Conservation (phyloP, 2,797 vertebrate species). For the Ambastaia sidthimunki region DNA sequence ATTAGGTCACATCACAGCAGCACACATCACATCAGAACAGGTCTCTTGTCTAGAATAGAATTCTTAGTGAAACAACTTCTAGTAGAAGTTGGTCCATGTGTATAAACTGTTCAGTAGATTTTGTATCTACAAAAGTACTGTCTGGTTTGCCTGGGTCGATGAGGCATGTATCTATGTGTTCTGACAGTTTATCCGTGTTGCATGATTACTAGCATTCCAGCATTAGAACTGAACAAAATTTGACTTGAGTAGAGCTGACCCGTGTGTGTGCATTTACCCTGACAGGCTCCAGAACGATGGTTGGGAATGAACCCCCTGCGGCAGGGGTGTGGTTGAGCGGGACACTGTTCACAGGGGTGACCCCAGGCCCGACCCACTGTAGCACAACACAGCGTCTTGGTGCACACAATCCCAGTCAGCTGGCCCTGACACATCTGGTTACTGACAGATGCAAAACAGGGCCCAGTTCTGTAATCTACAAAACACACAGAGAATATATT, state of each 20-base stretch:
- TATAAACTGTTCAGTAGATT: not conserved
- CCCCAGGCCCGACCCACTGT: constrained; percentile 98
- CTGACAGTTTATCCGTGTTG: constrained; percentile 78
- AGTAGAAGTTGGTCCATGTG: too few relatives aligned
- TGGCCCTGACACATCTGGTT: constrained; percentile 99
- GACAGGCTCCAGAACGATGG: constrained; percentile 95
- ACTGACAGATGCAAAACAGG: constrained; percentile 93
- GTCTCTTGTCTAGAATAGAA: too few relatives aligned
- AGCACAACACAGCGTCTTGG: constrained; percentile 96
- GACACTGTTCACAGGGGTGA: constrained; percentile 98
- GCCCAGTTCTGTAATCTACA: constrained; percentile 96
- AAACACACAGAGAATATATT: constrained; percentile 19
- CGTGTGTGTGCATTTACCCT: constrained; percentile 79
- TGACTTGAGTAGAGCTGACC: constrained; percentile 82
- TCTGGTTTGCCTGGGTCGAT: constrained; percentile 64
- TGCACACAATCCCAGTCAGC: constrained; percentile 96
- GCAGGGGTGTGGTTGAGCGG: constrained; percentile 95
- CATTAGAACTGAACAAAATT: constrained; percentile 78
- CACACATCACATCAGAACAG: too few relatives aligned
- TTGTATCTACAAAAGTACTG: not conserved
- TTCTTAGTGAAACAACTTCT: too few relatives aligned
- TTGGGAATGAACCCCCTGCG: constrained; percentile 97
- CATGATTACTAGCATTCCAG: constrained; percentile 75
- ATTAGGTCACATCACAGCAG: not conserved
- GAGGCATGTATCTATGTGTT: constrained; percentile 77